Conservation (phyloP, 1,140 invertebrate genomes). For the Drosophila lacertosa region DNA sequence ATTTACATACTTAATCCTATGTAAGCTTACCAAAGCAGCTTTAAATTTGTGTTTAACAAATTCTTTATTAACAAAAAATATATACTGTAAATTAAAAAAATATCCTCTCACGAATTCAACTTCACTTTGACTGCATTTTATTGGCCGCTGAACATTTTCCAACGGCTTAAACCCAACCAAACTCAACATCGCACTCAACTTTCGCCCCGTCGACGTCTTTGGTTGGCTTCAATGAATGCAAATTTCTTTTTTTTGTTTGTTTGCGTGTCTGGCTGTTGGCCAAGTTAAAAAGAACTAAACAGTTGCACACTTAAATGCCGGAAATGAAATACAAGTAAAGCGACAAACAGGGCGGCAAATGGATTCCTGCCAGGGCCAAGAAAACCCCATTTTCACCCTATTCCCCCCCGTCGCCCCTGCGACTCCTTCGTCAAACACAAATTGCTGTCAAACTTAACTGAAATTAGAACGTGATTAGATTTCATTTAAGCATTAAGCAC, state of each 20-base stretch:
- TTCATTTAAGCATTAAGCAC: conserved; percentile 76
- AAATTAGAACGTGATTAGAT: conserved; percentile 81
- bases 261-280: conserved; percentile 45
- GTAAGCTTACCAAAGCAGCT: too few relatives aligned
- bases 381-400: neutral
- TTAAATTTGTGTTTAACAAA: too few relatives aligned
- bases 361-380: conserved; percentile 8
- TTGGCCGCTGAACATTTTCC: conserved; percentile 9
- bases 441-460: conserved; percentile 71
- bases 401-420: neutral
- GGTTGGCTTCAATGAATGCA: conserved; percentile 40
- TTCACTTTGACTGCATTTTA: neutral
- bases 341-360: conserved; percentile 27
- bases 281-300: conserved; percentile 36
- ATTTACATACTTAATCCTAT: too few relatives aligned
- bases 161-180: neutral
- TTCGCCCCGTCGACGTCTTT: conserved; percentile 1
- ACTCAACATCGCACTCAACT: neutral
- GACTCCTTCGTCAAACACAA: conserved; percentile 23
- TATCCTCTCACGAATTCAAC: too few relatives aligned
- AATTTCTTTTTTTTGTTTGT: conserved; percentile 27
- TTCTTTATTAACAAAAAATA: too few relatives aligned
- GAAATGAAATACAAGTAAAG: conserved; percentile 67
- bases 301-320: conserved; percentile 55
- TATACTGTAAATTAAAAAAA: too few relatives aligned